Conservation (phyloP, 2,797 vertebrate species). For the Loriculus beryllinus region DNA sequence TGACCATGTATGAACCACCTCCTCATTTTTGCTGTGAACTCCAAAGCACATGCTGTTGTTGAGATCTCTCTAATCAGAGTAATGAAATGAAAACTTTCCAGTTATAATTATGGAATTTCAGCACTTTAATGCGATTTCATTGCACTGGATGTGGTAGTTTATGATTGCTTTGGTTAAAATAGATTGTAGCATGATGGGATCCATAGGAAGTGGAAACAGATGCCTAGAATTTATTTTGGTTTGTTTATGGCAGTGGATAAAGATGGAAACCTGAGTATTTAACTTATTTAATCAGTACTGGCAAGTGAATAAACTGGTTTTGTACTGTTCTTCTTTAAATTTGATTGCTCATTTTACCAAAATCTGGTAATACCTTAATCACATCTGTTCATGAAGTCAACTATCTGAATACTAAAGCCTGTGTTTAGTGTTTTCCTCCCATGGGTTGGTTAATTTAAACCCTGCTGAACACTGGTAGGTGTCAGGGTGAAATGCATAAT, state of each 20-base stretch:
- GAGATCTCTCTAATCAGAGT: neutral
- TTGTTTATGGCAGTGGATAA: neutral
- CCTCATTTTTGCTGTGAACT: neutral
- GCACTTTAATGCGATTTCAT: neutral
- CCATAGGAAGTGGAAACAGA: neutral
- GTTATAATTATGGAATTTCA: neutral
- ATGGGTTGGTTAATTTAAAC: neutral
- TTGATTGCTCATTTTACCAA: neutral
- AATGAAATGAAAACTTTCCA: neutral
- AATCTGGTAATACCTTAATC: neutral
- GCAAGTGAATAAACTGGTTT: neutral
- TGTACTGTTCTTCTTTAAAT: neutral
- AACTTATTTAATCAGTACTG: neutral
- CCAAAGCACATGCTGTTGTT: neutral
- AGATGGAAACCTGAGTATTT: neutral
- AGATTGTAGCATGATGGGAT: neutral
- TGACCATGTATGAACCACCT: neutral
- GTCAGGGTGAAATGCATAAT: neutral
- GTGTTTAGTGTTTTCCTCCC: neutral
- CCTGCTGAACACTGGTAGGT: neutral
- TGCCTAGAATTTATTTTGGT: accelerated
- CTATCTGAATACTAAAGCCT: neutral
- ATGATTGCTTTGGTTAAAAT: neutral
- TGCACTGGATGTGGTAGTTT: neutral
- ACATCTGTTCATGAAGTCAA: neutral